phyloP scores from a whole-genome alignment of 1,140 invertebrate genomes.

The Caerostris extrusa region DNA sequence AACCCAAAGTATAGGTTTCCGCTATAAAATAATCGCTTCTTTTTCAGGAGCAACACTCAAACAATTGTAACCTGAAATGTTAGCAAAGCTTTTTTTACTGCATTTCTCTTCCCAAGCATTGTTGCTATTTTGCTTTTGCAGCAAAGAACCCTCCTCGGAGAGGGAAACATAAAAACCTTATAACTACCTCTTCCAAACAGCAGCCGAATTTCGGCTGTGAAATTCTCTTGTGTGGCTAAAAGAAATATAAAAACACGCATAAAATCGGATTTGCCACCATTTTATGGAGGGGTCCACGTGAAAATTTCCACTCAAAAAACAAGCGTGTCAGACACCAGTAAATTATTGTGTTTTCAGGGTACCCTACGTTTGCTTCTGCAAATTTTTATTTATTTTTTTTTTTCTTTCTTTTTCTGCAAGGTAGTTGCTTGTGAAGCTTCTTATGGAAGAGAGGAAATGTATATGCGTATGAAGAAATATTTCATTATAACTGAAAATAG shows the following conservation, averaged over 20 bases:
- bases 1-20: background rate
- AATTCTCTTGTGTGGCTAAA: conserved; percentile 35
- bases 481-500: conserved; percentile 24
- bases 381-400: too few species aligned
- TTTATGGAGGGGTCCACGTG: conserved; percentile 38
- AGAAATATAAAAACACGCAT: conserved; percentile 65
- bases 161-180: conserved; percentile 42
- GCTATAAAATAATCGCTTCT: conserved; percentile 8
- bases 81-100: too few species aligned
- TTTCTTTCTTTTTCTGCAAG: too few species aligned
- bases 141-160: background rate
- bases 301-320: conserved; percentile 47
- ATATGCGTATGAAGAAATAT: background rate
- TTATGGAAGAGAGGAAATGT: background rate
- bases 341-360: conserved; percentile 37
- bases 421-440: background rate
- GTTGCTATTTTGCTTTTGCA: background rate
- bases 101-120: too few species aligned
- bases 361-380: too few species aligned
- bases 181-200: too few species aligned
- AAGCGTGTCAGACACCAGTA: conserved; percentile 22
- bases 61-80: too few species aligned
- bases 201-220: background rate
- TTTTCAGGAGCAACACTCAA: background rate
- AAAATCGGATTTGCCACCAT: conserved; percentile 60